Base-by-base conservation (phyloP, 2,797 vertebrate genomes). In the Furcifer pardalis region DNA sequence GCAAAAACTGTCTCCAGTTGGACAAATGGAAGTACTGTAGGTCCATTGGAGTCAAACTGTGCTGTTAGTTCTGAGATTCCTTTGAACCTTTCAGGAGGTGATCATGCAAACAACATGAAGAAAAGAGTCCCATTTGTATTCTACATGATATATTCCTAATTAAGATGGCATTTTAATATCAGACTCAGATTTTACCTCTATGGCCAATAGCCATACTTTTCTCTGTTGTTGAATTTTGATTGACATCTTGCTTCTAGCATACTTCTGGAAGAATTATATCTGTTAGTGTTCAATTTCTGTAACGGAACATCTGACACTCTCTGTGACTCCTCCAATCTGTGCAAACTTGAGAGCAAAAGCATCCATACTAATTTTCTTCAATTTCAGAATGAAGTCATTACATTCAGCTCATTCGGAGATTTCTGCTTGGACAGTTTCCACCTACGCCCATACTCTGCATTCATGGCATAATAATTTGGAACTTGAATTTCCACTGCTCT, bases 381-480 rank as follows among this genome's bases (percentile, higher is more conserved):
- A 35, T 23, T 32, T 42, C 35, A 35, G 84, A 90, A 87, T 52
- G 6, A 5, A 89, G 59, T 84, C 59, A 89, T 71, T 83, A 32
- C 89, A 84, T 90, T 84, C 81, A 59, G 87, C 60, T 79, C 49
- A 73, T 68, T 84, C 65, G 82, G 23, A 89, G 68, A 85, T 85
- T 91, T 92, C 87, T 89, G 37, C 65, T 88, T 92, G 90, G 86
- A 90, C 74, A 87, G 68, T 32, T 87, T 86, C 84, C 86, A 88
- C 77, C 80, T 92, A 82, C 15, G 35, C 83, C 60, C 68, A 27
- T 78, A 44, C 7, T 88, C 83, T 86, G 17, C 79, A 83, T 91
- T 92, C 90, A 77, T 77, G 73, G 72, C 27, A 46, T 63, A 71
- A 84, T 81, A 35, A 1, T 81, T 82, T 84, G 8, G 19, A 87